A percentile compares a stretch with the other conserved stretches of the same genome.
Conservation (phyloP, 2,113 vertebrate species). For the Pseudopipra pipra region DNA sequence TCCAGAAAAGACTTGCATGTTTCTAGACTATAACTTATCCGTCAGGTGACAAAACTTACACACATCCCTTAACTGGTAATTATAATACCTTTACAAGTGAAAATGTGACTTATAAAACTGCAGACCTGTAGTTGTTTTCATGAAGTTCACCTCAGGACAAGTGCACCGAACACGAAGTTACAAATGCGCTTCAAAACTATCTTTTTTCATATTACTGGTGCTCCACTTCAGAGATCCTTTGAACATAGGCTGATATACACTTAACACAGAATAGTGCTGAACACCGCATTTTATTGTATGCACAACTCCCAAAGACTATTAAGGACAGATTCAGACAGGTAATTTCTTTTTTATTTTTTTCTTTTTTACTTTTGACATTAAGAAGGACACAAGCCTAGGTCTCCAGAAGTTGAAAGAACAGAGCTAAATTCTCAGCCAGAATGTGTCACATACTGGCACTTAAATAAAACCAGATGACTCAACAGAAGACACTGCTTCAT, state of each 20-base stretch:
- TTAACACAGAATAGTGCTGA: background rate
- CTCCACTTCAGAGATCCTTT: background rate
- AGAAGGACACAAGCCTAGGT: slow-evolving; percentile 18
- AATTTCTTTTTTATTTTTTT: background rate
- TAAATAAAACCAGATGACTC: slow-evolving; percentile 53
- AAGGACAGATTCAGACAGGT: background rate
- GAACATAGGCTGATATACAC: background rate
- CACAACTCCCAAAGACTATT: background rate
- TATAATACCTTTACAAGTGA: background rate
- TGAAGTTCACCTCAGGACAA: background rate
- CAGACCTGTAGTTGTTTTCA: background rate
- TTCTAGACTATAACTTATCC: background rate
- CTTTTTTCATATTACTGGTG: background rate
- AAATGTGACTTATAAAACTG: background rate
- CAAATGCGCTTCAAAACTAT: background rate
- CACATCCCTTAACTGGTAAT: background rate
- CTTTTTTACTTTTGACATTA: background rate
- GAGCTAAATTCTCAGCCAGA: slow-evolving; percentile 26
- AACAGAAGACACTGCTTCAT: slow-evolving; percentile 39
- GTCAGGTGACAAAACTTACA: background rate
- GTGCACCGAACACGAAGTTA: background rate
- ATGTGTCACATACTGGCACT: slow-evolving; percentile 15
- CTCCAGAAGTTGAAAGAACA: slow-evolving; percentile 35
- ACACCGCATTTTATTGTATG: background rate
- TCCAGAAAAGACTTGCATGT: background rate